Evolutionary conservation across 2,888 invertebrate species (phyloP), one percentile per base, ranked within the genome.

Genomic region (Helobdella robusta): DNA sequence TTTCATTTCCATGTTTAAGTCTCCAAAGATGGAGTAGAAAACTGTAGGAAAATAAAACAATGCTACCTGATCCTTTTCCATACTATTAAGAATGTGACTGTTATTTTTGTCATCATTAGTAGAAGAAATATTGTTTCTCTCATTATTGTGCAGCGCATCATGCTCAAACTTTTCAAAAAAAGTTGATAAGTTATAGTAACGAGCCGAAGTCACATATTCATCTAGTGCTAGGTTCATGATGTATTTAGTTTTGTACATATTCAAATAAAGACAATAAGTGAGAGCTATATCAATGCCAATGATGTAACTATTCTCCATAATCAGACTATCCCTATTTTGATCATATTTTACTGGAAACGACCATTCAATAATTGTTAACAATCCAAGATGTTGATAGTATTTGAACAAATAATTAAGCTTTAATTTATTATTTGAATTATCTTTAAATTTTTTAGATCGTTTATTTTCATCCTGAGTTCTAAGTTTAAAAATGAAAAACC

Each of bases 401-500:
- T 40, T 40, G 11, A 40, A 40, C 44, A 40, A 40, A 11, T 15
- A 11, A 11, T 40, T 40, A 11, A 40, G 44, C n/a, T 40, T 40
- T 40, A 15, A n/a, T 15, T n/a, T 40, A 15, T 40, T 40, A n/a
- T 40, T 15, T 11, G 11, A 15, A 40, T n/a, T 40, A 15, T 40
- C n/a, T 40, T 11, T 40, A 40, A 40, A 40, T n/a, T 40, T 11
- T 11, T 40, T 15, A n/a, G 11, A n/a, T 40, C 44, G 11, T 40
- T 40, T 40, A 15, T 40, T 40, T 11, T 56, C 32, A 5, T 5
- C 32, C n/a, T 56, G 6, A 5, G 25, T n/a, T 20, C 11, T n/a
- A 20, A n/a, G 32, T n/a, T 56, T 28, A n/a, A 56, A 56, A 56
- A n/a, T n/a, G n/a, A 56, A 56, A 25, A 56, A 56, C 28, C 32